phyloP scores from a whole-genome alignment of 2,888 invertebrate species.

The Dione vanillae region DNA sequence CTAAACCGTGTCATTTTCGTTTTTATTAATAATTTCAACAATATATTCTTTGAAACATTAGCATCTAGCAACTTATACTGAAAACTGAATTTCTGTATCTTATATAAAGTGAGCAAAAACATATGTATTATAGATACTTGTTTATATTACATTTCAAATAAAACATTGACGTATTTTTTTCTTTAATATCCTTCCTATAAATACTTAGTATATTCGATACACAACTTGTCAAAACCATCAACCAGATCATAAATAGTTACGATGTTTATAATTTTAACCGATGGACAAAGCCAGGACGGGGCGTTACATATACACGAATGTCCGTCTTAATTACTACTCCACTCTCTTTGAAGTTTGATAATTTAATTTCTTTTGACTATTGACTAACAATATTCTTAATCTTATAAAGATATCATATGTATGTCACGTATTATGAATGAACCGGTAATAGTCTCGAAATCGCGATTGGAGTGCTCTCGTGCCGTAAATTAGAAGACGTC shows the following conservation, averaged over 20 bases:
- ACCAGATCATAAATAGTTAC: not conserved
- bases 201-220: not conserved
- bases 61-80: too few relatives aligned
- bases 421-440: constrained; percentile 28
- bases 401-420: constrained; percentile 24
- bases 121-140: not conserved
- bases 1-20: too few relatives aligned
- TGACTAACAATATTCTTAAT: constrained; percentile 4
- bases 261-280: not conserved
- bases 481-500: constrained; percentile 41
- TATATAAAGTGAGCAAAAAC: not conserved
- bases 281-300: not conserved
- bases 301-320: not conserved
- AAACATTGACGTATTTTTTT: not conserved
- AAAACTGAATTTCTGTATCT: too few relatives aligned
- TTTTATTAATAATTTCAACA: too few relatives aligned
- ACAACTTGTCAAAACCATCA: not conserved
- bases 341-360: constrained; percentile 3
- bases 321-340: constrained; percentile 9
- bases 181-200: not conserved
- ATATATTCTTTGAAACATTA: too few relatives aligned
- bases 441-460: constrained; percentile 34
- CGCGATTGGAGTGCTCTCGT: constrained; percentile 30
- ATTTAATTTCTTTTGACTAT: constrained; percentile 19
- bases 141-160: not conserved